Conservation (phyloP, 2,113 vertebrate genomes). For the Chaetodon auriga region DNA sequence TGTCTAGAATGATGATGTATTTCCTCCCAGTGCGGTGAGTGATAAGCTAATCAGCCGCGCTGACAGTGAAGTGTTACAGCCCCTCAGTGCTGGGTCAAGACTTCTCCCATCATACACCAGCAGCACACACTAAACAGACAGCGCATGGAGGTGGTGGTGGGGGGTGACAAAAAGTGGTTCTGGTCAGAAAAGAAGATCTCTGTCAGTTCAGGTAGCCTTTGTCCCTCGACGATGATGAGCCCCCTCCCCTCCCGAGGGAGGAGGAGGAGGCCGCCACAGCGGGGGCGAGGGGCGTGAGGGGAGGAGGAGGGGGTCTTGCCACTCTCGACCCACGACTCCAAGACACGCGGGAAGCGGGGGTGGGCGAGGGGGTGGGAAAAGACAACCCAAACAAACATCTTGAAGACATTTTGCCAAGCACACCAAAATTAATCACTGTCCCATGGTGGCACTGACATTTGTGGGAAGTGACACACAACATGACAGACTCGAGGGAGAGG, state of each 20-base stretch:
- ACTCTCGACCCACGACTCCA: conserved; percentile 71
- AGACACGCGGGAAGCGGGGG: conserved; percentile 60
- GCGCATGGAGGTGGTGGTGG: conserved; percentile 50
- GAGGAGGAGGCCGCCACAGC: conserved; percentile 63
- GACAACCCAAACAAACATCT: conserved; percentile 86
- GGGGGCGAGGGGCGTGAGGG: conserved; percentile 31
- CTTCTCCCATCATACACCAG: conserved; percentile 80
- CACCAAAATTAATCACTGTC: conserved; percentile 86
- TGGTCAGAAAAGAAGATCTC: conserved; percentile 81
- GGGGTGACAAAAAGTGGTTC: conserved; percentile 73
- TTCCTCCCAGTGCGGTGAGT: conserved; percentile 78
- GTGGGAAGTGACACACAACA: conserved; percentile 83
- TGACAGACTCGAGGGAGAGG: conserved; percentile 79
- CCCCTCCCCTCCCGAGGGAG: background rate
- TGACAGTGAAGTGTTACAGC: conserved; percentile 85
- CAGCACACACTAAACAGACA: conserved; percentile 77
- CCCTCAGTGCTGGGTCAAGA: conserved; percentile 81
- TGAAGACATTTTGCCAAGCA: conserved; percentile 83
- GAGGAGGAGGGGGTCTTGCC: conserved; percentile 43
- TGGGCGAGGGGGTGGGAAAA: conserved; percentile 67
- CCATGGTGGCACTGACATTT: conserved; percentile 83
- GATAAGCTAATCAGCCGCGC: conserved; percentile 85
- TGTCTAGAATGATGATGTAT: conserved; percentile 81
- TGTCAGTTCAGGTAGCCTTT: conserved; percentile 85
- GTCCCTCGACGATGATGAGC: conserved; percentile 72